Base-by-base conservation (phyloP, 2,888 invertebrate genomes). In the Patella pellucida region DNA sequence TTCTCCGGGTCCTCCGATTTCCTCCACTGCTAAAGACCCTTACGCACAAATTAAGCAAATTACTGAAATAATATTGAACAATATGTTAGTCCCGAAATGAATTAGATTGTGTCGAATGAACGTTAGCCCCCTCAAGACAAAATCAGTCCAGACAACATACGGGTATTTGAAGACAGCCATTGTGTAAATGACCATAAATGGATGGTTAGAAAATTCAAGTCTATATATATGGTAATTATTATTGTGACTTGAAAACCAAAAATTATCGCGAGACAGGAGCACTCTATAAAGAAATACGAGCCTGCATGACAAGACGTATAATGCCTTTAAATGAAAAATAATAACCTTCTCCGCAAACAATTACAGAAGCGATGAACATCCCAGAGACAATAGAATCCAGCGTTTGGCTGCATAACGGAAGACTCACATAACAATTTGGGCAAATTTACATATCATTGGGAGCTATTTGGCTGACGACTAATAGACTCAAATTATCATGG, bases 401-500 rank as follows among this genome's bases (percentile, higher is more conserved):
- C 23, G 62, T 62, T 62, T 62, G 62, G 62, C 62, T 62, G 62
- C 62, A 62, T 62, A 62, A 62, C 62, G 62, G 62, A 62, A 62
- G 62, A 62, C 62, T 62, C 62, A 23, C 62, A 62, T 62, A 19
- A 62, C 14, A 62, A 62, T 62, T 62, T 62, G 62, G 62, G 62
- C 50, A 68, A 73, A 73, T 73, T 73, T 73, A 73, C 73, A 73
- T 73, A 73, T 73, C 73, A 73, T 73, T 73, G 68, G 68, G 54
- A 52, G 68, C 73, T 52, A 73, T 73, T 73, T 23, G 51, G 68
- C 41, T 73, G 52, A 51, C 68, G 73, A 50, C 73, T 73, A 73
- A 73, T 73, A 68, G 73, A 73, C 68, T 73, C 68, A 73, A 73
- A 68, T 73, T 68, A 73, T 23, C 73, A 73, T 51, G 68, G 52